phyloP scores from a whole-genome alignment of 2,888 invertebrate genomes.

The Altica lythri region DNA sequence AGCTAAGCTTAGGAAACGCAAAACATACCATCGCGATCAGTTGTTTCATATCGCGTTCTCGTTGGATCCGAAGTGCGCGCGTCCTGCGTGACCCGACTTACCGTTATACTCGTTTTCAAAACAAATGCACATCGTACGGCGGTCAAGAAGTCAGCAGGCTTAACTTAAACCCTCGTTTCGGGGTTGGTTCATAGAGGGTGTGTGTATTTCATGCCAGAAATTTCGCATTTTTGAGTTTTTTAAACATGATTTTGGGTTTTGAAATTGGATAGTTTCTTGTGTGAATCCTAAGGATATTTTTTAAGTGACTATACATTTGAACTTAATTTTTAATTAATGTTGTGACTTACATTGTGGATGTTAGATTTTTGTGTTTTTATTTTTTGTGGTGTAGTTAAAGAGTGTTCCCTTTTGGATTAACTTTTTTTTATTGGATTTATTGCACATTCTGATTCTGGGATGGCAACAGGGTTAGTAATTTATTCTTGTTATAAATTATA shows the following conservation, averaged over 20 bases:
- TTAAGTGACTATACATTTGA: too few relatives aligned
- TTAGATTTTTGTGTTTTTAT: conserved; percentile 13
- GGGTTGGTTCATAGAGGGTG: not conserved
- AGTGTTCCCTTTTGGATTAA: conserved; percentile 25
- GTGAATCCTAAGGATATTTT: too few relatives aligned
- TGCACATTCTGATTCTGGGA: conserved; percentile 13
- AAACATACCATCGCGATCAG: conserved; percentile 34
- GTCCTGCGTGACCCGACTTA: conserved; percentile 26
- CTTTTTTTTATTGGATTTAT: conserved; percentile 28
- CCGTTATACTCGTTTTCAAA: conserved; percentile 33
- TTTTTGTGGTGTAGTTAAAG: conserved; percentile 17
- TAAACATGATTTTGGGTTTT: too few relatives aligned
- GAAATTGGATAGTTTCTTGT: too few relatives aligned
- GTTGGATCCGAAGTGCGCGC: too few relatives aligned
- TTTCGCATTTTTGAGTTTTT: too few relatives aligned
- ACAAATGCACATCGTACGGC: conserved; percentile 33
- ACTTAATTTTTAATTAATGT: too few relatives aligned
- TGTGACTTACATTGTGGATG: conserved; percentile 5
- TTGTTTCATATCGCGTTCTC: conserved; percentile 36
- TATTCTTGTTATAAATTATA: conserved; percentile 1
- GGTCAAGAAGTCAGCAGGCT: too few relatives aligned
- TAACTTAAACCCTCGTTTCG: too few relatives aligned
- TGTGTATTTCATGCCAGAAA: not conserved
- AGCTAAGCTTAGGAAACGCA: conserved; percentile 43
- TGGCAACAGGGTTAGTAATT: conserved; percentile 31